phyloP scores from a whole-genome alignment of 2,888 invertebrate species.

The Lepetodrilus schrolli region DNA sequence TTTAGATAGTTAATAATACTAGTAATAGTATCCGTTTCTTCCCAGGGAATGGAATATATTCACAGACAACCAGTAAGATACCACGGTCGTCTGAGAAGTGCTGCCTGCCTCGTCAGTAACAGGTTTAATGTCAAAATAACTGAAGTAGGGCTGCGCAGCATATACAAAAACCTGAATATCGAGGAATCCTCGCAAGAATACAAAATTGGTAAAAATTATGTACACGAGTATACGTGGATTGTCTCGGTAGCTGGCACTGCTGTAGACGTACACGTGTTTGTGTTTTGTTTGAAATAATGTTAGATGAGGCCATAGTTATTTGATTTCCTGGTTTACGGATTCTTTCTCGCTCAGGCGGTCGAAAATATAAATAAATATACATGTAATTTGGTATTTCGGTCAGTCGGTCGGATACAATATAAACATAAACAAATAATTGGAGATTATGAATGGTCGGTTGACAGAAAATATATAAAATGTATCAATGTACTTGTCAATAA shows the following conservation, averaged over 20 bases:
- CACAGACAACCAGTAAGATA: slow-evolving; percentile 87
- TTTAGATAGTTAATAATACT: too few relatives aligned
- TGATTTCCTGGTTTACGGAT: neutral
- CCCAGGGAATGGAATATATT: slow-evolving; percentile 91
- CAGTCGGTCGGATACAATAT: too few relatives aligned
- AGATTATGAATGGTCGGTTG: too few relatives aligned
- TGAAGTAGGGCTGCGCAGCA: slow-evolving; percentile 83
- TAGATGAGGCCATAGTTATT: neutral
- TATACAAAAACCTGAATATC: slow-evolving; percentile 9
- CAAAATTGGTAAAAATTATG: neutral
- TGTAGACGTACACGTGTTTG: neutral
- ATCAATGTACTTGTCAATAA: too few relatives aligned
- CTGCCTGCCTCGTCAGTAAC: slow-evolving; percentile 91
- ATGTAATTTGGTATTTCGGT: too few relatives aligned
- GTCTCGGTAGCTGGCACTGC: too few relatives aligned
- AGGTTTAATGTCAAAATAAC: slow-evolving; percentile 92
- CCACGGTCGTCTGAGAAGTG: slow-evolving; percentile 89
- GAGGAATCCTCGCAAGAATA: slow-evolving; percentile 16
- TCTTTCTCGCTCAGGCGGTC: too few relatives aligned
- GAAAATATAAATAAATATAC: too few relatives aligned
- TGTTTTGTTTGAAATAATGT: neutral
- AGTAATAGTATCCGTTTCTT: too few relatives aligned
- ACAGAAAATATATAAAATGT: too few relatives aligned
- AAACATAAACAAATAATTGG: too few relatives aligned
- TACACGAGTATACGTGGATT: too few relatives aligned